Evolutionary conservation across 2,797 vertebrate species (phyloP).

Genomic region (Pampus argenteus): DNA sequence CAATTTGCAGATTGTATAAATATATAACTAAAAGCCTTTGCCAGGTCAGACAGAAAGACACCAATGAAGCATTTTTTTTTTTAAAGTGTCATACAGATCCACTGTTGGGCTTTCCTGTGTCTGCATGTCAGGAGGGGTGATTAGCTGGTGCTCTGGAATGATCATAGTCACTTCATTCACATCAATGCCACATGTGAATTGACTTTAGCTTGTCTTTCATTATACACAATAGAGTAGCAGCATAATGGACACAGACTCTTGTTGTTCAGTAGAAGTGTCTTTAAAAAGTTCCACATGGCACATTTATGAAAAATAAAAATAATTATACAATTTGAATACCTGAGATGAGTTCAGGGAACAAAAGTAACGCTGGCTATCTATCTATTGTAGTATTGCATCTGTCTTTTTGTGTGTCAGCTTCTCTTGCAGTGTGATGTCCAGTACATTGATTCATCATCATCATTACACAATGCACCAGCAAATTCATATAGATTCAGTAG

Average conservation of each 20-base stretch:
- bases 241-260: too few species aligned
- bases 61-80: too few species aligned
- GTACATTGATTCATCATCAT: conserved; percentile 92
- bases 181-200: not conserved
- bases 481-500: not conserved
- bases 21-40: too few species aligned
- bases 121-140: too few species aligned
- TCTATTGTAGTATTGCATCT: conserved; percentile 25
- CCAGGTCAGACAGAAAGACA: too few species aligned
- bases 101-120: too few species aligned
- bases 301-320: conserved; percentile 27
- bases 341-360: conserved; percentile 1
- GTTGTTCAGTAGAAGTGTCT: too few species aligned
- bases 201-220: too few species aligned
- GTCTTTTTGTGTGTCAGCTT: conserved; percentile 74
- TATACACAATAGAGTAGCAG: not conserved
- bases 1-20: not conserved
- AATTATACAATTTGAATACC: not conserved
- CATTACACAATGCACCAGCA: conserved; percentile 96
- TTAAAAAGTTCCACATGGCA: not conserved
- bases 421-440: conserved; percentile 89
- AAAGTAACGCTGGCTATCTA: not conserved
- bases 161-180: not conserved
- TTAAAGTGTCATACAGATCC: too few species aligned
- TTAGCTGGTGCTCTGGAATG: too few species aligned